A percentile compares a stretch with the other conserved stretches of the same genome.
phyloP scores from a whole-genome alignment of 1,140 invertebrate genomes.

The Heliconius congener region DNA sequence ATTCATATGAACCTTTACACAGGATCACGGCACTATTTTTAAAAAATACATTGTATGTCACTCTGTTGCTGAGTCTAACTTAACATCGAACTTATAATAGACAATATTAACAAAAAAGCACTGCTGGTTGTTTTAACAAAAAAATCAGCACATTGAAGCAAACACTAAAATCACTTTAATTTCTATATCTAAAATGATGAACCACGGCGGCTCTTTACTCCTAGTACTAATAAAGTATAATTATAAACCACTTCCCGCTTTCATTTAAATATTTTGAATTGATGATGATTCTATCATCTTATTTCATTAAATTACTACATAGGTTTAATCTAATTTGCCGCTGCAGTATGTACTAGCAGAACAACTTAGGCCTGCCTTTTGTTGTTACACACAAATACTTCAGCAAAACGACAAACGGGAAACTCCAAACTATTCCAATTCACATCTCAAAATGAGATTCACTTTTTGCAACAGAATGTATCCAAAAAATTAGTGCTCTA shows the following conservation, averaged over 20 bases:
- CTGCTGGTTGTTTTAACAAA: conserved; percentile 68
- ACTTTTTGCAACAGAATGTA: not conserved
- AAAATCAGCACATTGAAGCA: conserved; percentile 68
- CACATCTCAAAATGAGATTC: conserved; percentile 3
- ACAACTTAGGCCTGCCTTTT: conserved; percentile 5
- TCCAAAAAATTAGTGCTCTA: not conserved
- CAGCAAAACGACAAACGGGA: not conserved
- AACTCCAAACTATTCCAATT: conserved; percentile 3
- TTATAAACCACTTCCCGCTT: conserved; percentile 38
- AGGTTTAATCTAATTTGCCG: not conserved
- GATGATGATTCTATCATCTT: conserved; percentile 65
- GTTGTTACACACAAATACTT: not conserved
- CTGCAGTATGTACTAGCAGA: not conserved
- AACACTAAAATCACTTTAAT: conserved; percentile 64
- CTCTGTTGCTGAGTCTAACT: conserved; percentile 77
- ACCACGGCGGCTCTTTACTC: conserved; percentile 41
- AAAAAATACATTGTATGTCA: conserved; percentile 57
- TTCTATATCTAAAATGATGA: conserved; percentile 52
- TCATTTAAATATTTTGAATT: conserved; percentile 31
- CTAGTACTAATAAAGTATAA: conserved; percentile 48
- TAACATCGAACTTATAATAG: conserved; percentile 51
- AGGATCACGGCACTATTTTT: conserved; percentile 60
- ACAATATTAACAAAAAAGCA: conserved; percentile 75
- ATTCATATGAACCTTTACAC: conserved; percentile 55
- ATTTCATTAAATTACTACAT: conserved; percentile 20